Percentiles rank a stretch among this genome's conserved stretches.
Evolutionary conservation across 2,888 invertebrate genomes (phyloP).

Genomic region (Liposcelis brunnea): DNA sequence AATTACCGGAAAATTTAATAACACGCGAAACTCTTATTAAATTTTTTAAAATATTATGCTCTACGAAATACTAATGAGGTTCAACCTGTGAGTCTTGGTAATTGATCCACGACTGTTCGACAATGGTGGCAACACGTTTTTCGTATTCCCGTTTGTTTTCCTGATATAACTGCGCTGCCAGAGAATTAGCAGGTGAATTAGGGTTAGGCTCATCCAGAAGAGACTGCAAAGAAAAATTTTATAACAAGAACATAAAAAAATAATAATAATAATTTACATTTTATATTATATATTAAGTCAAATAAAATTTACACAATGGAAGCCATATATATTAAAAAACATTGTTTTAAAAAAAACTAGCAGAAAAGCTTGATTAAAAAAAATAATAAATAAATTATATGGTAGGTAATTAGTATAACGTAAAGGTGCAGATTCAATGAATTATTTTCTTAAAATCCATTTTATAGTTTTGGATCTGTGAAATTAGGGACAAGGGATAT

Average conservation of each 20-base stretch:
- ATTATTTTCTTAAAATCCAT: too few species aligned
- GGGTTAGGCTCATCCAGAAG: slow-evolving; percentile 51
- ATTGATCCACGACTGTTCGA: slow-evolving; percentile 43
- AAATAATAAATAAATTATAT: too few species aligned
- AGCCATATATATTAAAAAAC: too few species aligned
- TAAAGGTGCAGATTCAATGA: too few species aligned
- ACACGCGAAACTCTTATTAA: slow-evolving; percentile 12
- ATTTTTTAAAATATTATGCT: too few species aligned
- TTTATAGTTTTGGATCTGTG: too few species aligned
- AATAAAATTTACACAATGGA: too few species aligned
- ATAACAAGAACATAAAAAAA: not conserved
- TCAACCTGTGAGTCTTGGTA: slow-evolving; percentile 27
- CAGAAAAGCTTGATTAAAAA: too few species aligned
- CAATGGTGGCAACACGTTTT: slow-evolving; percentile 43
- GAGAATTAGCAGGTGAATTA: slow-evolving; percentile 47
- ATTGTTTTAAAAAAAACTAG: too few species aligned
- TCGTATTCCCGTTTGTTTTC: slow-evolving; percentile 48
- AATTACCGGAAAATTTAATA: not conserved
- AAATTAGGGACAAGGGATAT: too few species aligned
- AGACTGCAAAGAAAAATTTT: slow-evolving; percentile 31
- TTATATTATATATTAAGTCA: too few species aligned
- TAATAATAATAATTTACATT: not conserved
- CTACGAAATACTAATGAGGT: slow-evolving; percentile 25
- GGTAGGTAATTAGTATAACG: too few species aligned
- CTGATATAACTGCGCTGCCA: slow-evolving; percentile 47